phyloP scores from a whole-genome alignment of 2,797 vertebrate species.

The Heterohyrax brucei region DNA sequence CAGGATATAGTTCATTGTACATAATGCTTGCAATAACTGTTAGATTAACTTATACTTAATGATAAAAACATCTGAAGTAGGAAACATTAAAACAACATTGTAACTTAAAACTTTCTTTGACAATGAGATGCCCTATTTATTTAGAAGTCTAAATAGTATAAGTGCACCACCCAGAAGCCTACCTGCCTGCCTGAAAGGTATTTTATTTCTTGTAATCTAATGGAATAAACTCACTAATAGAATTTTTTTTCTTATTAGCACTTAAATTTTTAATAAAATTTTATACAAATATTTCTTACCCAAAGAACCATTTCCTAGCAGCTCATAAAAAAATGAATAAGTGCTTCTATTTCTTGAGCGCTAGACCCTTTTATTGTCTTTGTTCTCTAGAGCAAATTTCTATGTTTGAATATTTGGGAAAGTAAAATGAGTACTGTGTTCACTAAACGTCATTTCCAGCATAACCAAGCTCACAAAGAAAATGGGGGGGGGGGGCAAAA shows the following conservation, averaged over 20 bases:
- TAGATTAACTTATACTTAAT: slow-evolving; percentile 63
- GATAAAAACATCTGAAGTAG: slow-evolving; percentile 61
- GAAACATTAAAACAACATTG: neutral
- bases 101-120: slow-evolving; percentile 49
- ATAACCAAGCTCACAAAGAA: neutral
- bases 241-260: slow-evolving; percentile 56
- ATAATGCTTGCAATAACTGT: slow-evolving; percentile 44
- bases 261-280: slow-evolving; percentile 54
- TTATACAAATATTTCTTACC: slow-evolving; percentile 54
- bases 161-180: neutral
- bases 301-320: slow-evolving; percentile 39
- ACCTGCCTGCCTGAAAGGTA: neutral
- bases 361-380: slow-evolving; percentile 53
- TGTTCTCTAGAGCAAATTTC: slow-evolving; percentile 61
- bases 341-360: slow-evolving; percentile 49
- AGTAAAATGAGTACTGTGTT: neutral
- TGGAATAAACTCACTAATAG: slow-evolving; percentile 32
- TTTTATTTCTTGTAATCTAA: slow-evolving; percentile 47
- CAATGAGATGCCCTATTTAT: neutral
- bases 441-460: slow-evolving; percentile 38
- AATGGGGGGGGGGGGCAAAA: neutral
- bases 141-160: neutral
- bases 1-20: neutral
- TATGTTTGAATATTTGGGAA: slow-evolving; percentile 25
- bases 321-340: slow-evolving; percentile 73